Conservation (phyloP, 2,888 invertebrate genomes). For the Coelopa pilipes region DNA sequence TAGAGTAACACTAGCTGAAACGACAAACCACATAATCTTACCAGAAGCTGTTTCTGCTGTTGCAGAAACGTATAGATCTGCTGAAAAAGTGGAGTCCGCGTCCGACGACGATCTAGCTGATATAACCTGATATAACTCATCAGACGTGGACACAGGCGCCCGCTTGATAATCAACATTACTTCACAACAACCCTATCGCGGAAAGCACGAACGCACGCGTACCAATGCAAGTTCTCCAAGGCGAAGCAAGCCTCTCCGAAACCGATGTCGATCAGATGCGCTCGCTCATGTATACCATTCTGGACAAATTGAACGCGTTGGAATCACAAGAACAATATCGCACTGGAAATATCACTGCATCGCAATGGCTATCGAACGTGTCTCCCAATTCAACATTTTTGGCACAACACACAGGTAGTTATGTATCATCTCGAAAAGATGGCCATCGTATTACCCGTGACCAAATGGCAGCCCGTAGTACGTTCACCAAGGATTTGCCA, state of each 20-base stretch:
- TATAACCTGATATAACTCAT: too few relatives aligned
- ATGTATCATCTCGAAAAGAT: background rate
- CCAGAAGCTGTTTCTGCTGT: background rate
- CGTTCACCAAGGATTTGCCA: slow-evolving; percentile 19
- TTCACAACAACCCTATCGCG: background rate
- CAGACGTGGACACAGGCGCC: too few relatives aligned
- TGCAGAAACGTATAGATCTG: background rate
- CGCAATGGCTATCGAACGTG: slow-evolving; percentile 2
- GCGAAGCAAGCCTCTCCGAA: background rate
- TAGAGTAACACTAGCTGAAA: background rate
- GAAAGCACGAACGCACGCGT: background rate
- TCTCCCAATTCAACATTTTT: background rate
- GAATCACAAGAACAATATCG: background rate
- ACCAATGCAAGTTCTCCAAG: background rate
- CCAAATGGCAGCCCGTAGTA: slow-evolving; percentile 34
- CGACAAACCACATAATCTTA: background rate
- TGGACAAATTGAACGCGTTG: background rate
- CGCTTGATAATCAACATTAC: background rate
- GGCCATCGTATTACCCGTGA: slow-evolving; percentile 21
- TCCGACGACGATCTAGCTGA: slow-evolving; percentile 10
- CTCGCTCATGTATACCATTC: background rate
- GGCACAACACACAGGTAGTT: background rate
- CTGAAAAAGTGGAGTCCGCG: background rate
- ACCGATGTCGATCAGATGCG: background rate
- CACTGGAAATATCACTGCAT: background rate